Conservation (phyloP, 2,113 vertebrate species). For the Sylvicapra grimmia region DNA sequence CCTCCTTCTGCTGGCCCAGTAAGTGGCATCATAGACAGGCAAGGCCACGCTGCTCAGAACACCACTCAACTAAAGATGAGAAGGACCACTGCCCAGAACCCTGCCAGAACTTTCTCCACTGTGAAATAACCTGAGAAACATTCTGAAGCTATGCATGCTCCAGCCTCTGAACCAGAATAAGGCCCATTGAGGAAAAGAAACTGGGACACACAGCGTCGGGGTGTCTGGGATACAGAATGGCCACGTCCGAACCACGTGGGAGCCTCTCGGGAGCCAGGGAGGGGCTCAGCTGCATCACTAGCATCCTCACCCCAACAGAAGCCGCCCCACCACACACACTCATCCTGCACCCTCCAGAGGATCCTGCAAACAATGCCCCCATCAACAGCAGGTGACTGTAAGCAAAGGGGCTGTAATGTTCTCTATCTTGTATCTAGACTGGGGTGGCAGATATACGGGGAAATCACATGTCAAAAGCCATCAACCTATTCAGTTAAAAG, state of each 20-base stretch:
- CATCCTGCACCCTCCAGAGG: background rate
- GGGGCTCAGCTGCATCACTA: no score
- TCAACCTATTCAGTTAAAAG: background rate
- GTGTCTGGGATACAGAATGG: background rate
- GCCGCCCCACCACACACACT: background rate
- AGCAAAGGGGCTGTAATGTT: background rate
- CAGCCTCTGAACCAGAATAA: background rate
- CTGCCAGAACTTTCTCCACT: background rate
- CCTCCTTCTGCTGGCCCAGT: background rate
- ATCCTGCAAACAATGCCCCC: background rate
- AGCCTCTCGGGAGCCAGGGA: background rate
- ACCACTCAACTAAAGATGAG: background rate
- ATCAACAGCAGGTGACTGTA: background rate
- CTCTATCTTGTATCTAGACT: background rate
- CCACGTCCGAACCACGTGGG: fast-evolving
- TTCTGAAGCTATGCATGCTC: background rate
- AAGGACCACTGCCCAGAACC: background rate
- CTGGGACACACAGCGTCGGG: fast-evolving
- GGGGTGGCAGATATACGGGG: background rate
- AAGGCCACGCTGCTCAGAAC: background rate
- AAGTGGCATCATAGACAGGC: background rate
- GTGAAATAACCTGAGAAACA: background rate
- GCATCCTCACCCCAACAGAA: background rate
- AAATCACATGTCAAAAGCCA: background rate
- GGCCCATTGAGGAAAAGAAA: background rate